Conservation (phyloP, 2,113 vertebrate species). For the Porphyrio hochstetteri region DNA sequence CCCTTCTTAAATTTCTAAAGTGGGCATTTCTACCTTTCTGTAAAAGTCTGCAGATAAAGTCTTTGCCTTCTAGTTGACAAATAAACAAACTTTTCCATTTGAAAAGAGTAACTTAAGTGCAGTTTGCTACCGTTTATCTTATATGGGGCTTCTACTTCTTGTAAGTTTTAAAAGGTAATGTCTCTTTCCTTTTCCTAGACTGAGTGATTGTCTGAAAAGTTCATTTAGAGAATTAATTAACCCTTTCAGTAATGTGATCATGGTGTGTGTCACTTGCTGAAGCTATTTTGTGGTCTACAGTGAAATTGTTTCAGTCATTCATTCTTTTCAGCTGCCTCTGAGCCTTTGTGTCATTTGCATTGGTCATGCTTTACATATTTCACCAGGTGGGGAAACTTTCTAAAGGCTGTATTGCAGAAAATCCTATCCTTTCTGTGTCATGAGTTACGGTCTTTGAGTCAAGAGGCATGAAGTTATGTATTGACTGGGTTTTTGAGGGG, state of each 20-base stretch:
- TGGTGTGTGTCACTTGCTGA: background rate
- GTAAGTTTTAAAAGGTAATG: background rate
- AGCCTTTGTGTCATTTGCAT: background rate
- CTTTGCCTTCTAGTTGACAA: background rate
- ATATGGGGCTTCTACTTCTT: background rate
- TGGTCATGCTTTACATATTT: background rate
- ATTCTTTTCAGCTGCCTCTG: background rate
- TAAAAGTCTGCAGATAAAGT: background rate
- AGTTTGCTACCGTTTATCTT: background rate
- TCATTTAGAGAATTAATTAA: conserved; percentile 10
- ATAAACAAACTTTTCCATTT: background rate
- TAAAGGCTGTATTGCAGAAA: background rate
- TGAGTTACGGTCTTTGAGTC: background rate
- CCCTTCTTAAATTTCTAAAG: background rate
- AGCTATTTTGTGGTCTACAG: background rate
- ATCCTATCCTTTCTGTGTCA: background rate
- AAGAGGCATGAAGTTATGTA: background rate
- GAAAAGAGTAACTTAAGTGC: background rate
- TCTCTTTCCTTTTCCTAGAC: background rate
- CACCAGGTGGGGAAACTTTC: background rate
- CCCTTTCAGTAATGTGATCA: background rate
- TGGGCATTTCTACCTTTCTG: background rate
- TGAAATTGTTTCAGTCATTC: background rate
- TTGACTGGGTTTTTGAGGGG: background rate
- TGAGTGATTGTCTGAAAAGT: background rate